phyloP scores from a whole-genome alignment of 1,140 invertebrate genomes.

The Dermatophagoides farinae region DNA sequence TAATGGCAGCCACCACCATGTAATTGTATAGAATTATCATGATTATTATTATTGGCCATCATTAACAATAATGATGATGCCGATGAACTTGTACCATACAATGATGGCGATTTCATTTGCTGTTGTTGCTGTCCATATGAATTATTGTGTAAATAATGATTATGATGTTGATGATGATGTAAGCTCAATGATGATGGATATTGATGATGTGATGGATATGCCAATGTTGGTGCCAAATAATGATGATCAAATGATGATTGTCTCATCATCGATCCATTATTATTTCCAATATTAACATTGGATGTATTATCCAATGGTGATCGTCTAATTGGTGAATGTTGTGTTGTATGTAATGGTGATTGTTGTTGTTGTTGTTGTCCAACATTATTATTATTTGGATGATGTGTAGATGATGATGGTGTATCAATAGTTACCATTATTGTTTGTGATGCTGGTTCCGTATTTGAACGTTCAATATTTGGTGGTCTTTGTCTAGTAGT shows the following conservation, averaged over 20 bases:
- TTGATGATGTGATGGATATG: neutral
- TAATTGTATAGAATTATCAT: neutral
- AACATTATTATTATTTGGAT: no score
- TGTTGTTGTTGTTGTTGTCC: no score
- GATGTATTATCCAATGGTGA: no score
- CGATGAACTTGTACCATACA: neutral
- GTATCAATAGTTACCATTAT: no score
- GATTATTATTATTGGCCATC: constrained; percentile 1
- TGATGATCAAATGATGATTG: no score
- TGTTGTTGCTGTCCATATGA: neutral
- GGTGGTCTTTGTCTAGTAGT: neutral
- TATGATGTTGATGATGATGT: neutral
- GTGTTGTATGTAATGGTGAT: no score
- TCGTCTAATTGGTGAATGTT: no score
- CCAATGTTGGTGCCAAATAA: neutral
- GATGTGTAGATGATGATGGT: no score
- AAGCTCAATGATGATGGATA: neutral
- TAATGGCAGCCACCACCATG: neutral
- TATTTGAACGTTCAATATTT: constrained; percentile 8
- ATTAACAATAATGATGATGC: constrained; percentile 3
- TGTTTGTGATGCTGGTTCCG: neutral
- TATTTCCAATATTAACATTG: no score
- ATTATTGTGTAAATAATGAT: neutral
- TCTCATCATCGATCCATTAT: no score
- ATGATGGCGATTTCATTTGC: neutral